Percentiles rank a stretch among this genome's conserved stretches.
Evolutionary conservation across 2,113 vertebrate species (phyloP).

Genomic region (Calidris pugnax): DNA sequence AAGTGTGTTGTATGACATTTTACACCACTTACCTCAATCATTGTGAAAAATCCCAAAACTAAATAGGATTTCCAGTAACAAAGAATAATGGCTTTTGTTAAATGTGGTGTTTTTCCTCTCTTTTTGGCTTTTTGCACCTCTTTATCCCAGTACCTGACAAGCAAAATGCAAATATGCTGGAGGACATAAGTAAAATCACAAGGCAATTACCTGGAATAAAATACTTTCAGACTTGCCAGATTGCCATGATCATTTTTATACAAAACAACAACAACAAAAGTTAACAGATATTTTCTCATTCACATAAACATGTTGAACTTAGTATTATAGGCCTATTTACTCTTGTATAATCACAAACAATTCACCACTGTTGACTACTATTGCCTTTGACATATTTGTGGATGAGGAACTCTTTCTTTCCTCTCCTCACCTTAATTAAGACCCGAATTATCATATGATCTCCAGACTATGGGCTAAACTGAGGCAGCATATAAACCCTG

Average conservation of each 20-base stretch:
- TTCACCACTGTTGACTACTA: background rate
- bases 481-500: background rate
- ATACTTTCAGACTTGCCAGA: background rate
- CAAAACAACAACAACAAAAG: background rate
- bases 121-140: slow-evolving; percentile 84
- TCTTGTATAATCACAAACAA: background rate
- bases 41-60: slow-evolving; percentile 86
- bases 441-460: background rate
- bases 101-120: slow-evolving; percentile 78
- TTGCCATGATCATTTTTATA: background rate
- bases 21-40: slow-evolving; percentile 83
- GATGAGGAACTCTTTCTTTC: background rate
- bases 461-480: background rate
- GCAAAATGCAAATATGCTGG: background rate
- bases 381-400: background rate
- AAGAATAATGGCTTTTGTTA: slow-evolving; percentile 84
- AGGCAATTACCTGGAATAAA: background rate
- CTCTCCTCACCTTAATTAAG: background rate
- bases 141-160: slow-evolving; percentile 85
- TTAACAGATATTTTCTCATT: background rate
- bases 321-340: background rate
- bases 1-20: background rate
- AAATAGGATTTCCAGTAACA: slow-evolving; percentile 91
- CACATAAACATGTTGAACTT: background rate
- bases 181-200: background rate